These are phyloP conservation scores for Naja naja DNA, from an alignment of 2,113 vertebrate species.

Conservation along the genomic window DNA sequence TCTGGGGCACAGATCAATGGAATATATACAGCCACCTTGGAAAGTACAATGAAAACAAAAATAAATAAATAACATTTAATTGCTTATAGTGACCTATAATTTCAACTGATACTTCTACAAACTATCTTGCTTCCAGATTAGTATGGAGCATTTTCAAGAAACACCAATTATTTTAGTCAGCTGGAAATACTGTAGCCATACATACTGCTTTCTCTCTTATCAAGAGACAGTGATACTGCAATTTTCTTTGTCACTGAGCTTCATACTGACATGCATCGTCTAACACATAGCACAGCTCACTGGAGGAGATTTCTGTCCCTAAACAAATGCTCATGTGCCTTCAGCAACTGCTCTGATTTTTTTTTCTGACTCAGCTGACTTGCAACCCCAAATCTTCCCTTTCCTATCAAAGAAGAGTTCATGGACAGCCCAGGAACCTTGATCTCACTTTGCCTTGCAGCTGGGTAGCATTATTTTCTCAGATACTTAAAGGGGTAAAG, in stretches of 20 bases:
- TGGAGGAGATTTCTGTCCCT: neutral
- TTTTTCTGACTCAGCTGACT: neutral
- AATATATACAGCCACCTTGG: neutral
- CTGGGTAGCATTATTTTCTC: neutral
- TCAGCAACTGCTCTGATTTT: neutral
- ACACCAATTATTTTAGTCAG: neutral
- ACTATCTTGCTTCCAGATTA: neutral
- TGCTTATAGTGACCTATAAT: neutral
- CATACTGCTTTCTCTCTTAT: neutral
- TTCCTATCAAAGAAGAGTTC: neutral
- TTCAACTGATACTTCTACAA: neutral
- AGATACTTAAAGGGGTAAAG: neutral
- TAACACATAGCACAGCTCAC: neutral
- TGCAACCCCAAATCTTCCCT: neutral
- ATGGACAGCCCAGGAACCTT: neutral
- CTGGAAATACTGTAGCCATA: neutral
- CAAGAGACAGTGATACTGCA: neutral
- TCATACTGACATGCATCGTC: neutral
- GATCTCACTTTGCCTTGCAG: neutral
- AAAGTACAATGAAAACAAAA: neutral
- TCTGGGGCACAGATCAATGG: neutral
- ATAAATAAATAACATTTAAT: neutral
- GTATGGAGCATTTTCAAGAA: neutral
- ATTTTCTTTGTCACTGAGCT: neutral
- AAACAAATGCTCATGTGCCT: neutral